Conservation (phyloP, 2,888 invertebrate species). For the Ernsta delagoae region DNA sequence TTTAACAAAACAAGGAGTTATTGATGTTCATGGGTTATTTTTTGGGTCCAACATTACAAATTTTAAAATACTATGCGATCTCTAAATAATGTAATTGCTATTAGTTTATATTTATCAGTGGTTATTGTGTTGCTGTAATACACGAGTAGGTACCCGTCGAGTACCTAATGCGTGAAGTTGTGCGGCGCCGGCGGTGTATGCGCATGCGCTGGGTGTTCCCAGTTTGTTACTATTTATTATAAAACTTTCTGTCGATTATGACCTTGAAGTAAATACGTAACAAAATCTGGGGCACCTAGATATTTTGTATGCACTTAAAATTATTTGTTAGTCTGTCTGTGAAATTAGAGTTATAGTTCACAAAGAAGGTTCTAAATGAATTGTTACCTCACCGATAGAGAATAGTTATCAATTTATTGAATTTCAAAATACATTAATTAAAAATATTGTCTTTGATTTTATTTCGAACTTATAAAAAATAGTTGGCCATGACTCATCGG, state of each 20-base stretch:
- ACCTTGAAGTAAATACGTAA: slow-evolving; percentile 17
- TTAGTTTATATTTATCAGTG: no score
- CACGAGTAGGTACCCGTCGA: no score
- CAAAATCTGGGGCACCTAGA: slow-evolving; percentile 36
- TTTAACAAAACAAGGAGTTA: no score
- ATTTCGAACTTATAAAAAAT: slow-evolving; percentile 7
- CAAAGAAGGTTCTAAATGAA: slow-evolving; percentile 74
- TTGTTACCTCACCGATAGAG: slow-evolving; percentile 84
- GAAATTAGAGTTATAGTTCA: slow-evolving; percentile 71
- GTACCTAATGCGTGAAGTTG: neutral
- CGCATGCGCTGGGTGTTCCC: slow-evolving; percentile 56
- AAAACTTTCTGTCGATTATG: slow-evolving; percentile 10
- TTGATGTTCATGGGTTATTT: neutral
- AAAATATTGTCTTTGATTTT: slow-evolving; percentile 44
- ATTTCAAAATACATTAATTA: slow-evolving; percentile 77
- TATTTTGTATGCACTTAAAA: slow-evolving; percentile 66
- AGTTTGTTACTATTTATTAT: slow-evolving; percentile 38
- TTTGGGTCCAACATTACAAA: neutral
- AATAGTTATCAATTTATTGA: slow-evolving; percentile 80
- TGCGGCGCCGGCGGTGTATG: slow-evolving; percentile 45
- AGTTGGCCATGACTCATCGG: slow-evolving; percentile 15
- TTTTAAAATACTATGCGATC: neutral
- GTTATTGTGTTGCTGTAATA: no score
- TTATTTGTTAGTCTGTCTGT: slow-evolving; percentile 72
- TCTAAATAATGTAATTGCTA: neutral